A percentile compares a stretch with the other conserved stretches of the same genome.
These are phyloP conservation scores for Galeopterus variegatus DNA, from an alignment of 2,113 vertebrate genomes.

Conservation along the genomic window DNA sequence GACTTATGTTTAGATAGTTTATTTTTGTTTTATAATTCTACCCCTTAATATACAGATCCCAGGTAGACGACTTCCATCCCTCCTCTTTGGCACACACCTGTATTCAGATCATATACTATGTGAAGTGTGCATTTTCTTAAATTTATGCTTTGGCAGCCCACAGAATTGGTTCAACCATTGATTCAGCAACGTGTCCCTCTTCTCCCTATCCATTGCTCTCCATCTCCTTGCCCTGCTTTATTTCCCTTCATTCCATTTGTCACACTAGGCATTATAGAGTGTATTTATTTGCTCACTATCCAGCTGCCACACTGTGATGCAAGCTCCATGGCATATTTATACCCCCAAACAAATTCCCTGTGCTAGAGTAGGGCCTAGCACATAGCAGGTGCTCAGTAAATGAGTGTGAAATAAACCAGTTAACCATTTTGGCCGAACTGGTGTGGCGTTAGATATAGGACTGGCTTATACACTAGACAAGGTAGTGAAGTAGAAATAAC, in stretches of 20 bases:
- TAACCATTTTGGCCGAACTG: not conserved
- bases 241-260: not conserved
- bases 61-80: not conserved
- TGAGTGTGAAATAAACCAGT: not conserved
- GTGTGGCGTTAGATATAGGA: not conserved
- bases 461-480: not conserved
- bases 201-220: too few relatives aligned
- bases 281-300: not conserved
- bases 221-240: not conserved
- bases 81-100: not conserved
- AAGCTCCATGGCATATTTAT: not conserved
- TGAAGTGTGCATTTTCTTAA: not conserved
- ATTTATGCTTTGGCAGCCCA: not conserved
- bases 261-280: not conserved
- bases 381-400: not conserved
- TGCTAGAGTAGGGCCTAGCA: not conserved
- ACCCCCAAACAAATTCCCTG: not conserved
- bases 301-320: not conserved
- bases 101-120: not conserved
- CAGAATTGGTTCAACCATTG: not conserved
- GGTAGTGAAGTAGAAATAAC: not conserved
- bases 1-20: not conserved
- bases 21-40: not conserved
- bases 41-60: not conserved
- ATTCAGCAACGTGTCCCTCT: fast-evolving